Evolutionary conservation across 1,140 invertebrate genomes (phyloP), one percentile per base, ranked within the genome.

Genomic region (Ptiloglossa arizonensis): DNA sequence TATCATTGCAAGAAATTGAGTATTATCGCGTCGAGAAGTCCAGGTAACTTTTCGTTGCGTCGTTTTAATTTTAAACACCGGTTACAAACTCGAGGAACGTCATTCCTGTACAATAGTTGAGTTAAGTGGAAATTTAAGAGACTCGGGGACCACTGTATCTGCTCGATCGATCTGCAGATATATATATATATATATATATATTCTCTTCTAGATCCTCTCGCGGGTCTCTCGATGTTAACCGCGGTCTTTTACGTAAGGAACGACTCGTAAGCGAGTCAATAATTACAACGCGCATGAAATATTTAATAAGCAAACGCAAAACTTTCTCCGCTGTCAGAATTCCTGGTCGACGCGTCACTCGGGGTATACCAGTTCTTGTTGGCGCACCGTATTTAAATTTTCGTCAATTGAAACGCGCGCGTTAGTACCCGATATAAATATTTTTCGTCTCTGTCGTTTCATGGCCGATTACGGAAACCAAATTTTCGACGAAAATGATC

Each of bases 221-320:
- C 63, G 29, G 32, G 19, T 41, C 57, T 35, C 24, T 50, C 60
- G 2, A 5, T 19, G 52, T 22, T 62, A 46, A 13, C 35, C 19
- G 9, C 15, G 8, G 27, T 56, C 15, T 41, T 77, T 82, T 82
- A 75, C 67, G 74, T 80, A 85, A 85, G 82, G 41, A 56, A 32
- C 22, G 19, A 13, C 59, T 22, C 11, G n/a, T 38, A 50, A 71
- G 68, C 66, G 66, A 80, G 74, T 64, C 68, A 27, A 67, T 82
- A 70, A 73, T 72, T 74, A 74, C 44, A 32, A 79, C 69, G 57
- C 41, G 57, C 50, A 66, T 75, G 68, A 72, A 82, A 86, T 87
- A 66, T 87, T 87, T 80, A 81, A 82, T 73, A 67, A 83, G 73
- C 59, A 62, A 86, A 87, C 57, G 69, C 63, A 57, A n/a, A 70